Percentiles rank a stretch among this genome's conserved stretches.
Evolutionary conservation across 2,113 vertebrate genomes (phyloP).

Genomic region (Thinocorus orbignyianus): DNA sequence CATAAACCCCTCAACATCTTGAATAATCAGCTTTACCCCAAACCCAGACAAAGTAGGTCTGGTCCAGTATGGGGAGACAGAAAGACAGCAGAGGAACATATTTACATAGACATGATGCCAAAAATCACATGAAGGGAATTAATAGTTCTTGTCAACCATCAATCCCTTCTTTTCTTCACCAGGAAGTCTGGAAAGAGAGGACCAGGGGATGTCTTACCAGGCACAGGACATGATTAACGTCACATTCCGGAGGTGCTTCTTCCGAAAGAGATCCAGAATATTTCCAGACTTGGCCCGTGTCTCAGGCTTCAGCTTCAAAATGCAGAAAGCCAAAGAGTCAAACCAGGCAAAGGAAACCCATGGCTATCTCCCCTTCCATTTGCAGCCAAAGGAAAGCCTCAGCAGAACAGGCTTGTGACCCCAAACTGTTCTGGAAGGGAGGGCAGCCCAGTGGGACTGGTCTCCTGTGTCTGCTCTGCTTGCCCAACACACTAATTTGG

Average conservation of each 20-base stretch:
- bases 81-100: not conserved
- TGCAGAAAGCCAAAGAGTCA: not conserved
- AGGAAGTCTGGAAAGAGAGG: not conserved
- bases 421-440: not conserved
- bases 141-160: not conserved
- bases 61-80: not conserved
- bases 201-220: conserved; percentile 75
- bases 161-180: not conserved
- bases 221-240: conserved; percentile 74
- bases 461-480: not conserved
- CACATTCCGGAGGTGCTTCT: not conserved
- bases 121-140: not conserved
- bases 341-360: not conserved
- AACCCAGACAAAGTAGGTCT: not conserved
- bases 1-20: not conserved
- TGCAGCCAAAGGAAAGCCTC: not conserved
- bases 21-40: not conserved
- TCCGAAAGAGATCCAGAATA: conserved; percentile 12
- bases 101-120: fast-evolving
- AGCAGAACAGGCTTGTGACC: not conserved
- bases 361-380: not conserved
- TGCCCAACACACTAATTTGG: not conserved
- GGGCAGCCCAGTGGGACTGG: not conserved
- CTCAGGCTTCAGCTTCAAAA: not conserved
- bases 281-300: not conserved